These are phyloP conservation scores for Aradophagus sp. DNA, from an alignment of 1,140 invertebrate species.

Conservation along the genomic window DNA sequence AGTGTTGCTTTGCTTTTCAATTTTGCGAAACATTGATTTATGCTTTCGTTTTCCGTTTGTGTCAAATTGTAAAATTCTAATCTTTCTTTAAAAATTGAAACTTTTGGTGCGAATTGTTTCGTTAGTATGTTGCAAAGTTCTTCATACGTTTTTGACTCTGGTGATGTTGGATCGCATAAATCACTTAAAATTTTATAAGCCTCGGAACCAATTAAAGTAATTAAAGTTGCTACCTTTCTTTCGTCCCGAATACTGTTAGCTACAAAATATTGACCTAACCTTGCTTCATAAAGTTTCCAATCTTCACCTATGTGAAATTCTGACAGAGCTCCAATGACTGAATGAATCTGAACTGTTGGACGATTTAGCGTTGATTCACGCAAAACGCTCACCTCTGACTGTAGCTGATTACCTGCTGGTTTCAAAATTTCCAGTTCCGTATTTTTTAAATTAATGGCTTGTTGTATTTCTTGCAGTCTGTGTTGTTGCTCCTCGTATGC, in stretches of 20 bases:
- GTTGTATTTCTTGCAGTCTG: too few relatives aligned
- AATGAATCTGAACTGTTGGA: too few relatives aligned
- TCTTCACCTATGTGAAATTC: conserved; percentile 23
- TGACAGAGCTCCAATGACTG: conserved; percentile 17
- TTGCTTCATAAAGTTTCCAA: conserved; percentile 33
- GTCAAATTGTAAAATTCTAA: conserved; percentile 47
- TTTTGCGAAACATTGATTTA: conserved; percentile 54
- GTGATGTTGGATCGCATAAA: too few relatives aligned
- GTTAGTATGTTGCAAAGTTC: too few relatives aligned
- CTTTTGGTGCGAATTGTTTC: too few relatives aligned
- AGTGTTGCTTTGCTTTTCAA: conserved; percentile 45
- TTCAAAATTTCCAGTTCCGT: too few relatives aligned
- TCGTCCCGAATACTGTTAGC: conserved; percentile 38
- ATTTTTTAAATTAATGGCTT: too few relatives aligned
- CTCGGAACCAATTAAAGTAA: conserved; percentile 31
- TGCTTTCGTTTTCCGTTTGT: conserved; percentile 26
- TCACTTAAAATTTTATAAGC: conserved; percentile 39
- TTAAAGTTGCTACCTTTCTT: conserved; percentile 32
- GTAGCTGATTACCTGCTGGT: too few relatives aligned
- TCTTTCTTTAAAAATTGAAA: conserved; percentile 41
- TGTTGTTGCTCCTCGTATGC: too few relatives aligned
- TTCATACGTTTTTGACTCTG: too few relatives aligned
- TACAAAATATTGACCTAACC: conserved; percentile 49
- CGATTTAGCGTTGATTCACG: too few relatives aligned
- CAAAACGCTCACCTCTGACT: too few relatives aligned